Evolutionary conservation across 2,888 invertebrate species (phyloP).

Genomic region (Leptothorax acervorum): DNA sequence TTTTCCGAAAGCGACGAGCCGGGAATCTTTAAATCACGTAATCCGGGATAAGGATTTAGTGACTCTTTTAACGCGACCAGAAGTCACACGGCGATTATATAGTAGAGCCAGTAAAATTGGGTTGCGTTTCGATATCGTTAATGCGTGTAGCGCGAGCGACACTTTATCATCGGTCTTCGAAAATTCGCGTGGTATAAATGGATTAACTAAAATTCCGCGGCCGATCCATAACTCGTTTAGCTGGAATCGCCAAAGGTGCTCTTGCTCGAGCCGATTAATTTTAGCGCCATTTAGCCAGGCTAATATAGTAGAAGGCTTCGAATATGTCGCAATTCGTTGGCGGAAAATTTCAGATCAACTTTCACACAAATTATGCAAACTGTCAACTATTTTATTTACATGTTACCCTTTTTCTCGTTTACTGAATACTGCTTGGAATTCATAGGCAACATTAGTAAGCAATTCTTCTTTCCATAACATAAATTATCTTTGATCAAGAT

Average conservation of each 20-base stretch:
- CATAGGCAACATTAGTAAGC: neutral
- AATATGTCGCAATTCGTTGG: neutral
- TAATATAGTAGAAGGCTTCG: conserved; percentile 32
- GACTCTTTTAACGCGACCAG: neutral
- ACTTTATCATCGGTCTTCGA: conserved; percentile 34
- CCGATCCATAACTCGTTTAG: conserved; percentile 39
- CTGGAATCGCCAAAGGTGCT: conserved; percentile 17
- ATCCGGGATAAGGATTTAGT: conserved; percentile 2
- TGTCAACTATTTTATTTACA: conserved; percentile 12
- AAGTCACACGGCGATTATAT: conserved; percentile 6
- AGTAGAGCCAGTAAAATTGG: neutral
- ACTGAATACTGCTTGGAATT: neutral
- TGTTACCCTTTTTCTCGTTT: neutral
- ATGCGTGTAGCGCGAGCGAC: neutral
- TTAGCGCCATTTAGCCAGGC: conserved; percentile 16
- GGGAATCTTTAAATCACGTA: conserved; percentile 16
- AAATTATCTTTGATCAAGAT: neutral
- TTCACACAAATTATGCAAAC: conserved; percentile 36
- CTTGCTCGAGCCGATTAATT: conserved; percentile 20
- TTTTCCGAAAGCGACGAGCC: neutral
- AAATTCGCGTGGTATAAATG: conserved; percentile 33
- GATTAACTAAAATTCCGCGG: conserved; percentile 37
- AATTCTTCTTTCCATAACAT: neutral
- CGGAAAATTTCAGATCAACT: conserved; percentile 40
- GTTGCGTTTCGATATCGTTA: conserved; percentile 27